Conservation (phyloP, 2,888 invertebrate species). For the Rhamnusium bicolor region DNA sequence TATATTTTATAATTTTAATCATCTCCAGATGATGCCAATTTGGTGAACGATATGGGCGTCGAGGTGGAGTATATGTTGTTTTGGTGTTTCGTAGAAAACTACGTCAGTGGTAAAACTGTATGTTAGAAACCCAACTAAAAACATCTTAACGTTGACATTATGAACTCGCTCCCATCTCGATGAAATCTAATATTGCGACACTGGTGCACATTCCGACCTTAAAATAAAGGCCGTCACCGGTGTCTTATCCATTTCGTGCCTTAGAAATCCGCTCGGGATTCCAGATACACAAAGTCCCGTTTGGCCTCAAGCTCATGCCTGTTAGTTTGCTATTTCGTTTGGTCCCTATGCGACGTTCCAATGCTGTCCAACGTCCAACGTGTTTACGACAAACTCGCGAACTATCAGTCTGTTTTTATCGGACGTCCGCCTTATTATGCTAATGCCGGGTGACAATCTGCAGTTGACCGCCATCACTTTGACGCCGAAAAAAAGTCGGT, state of each 20-base stretch:
- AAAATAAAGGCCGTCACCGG: constrained; percentile 40
- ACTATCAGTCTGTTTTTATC: constrained; percentile 46
- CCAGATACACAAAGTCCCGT: constrained; percentile 17
- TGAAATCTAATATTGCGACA: not conserved
- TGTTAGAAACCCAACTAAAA: not conserved
- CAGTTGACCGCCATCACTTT: constrained; percentile 28
- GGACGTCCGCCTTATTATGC: constrained; percentile 38
- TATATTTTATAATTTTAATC: too few species aligned
- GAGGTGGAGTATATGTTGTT: too few species aligned
- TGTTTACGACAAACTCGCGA: constrained; percentile 41
- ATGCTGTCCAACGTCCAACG: constrained; percentile 31
- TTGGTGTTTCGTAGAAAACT: too few species aligned
- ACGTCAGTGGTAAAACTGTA: too few species aligned
- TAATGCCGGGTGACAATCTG: constrained; percentile 36
- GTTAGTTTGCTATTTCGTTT: constrained; percentile 8
- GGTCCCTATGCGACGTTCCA: constrained; percentile 29
- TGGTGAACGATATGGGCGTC: too few species aligned
- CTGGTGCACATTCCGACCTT: constrained; percentile 1
- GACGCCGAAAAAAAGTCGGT: not conserved
- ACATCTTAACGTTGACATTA: not conserved
- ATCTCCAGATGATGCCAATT: too few species aligned
- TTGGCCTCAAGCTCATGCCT: constrained; percentile 15
- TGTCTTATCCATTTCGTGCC: constrained; percentile 57
- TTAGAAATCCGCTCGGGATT: constrained; percentile 39
- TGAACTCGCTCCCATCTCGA: not conserved